Conservation (phyloP, 2,888 invertebrate genomes). For the Idaea dimidiata region DNA sequence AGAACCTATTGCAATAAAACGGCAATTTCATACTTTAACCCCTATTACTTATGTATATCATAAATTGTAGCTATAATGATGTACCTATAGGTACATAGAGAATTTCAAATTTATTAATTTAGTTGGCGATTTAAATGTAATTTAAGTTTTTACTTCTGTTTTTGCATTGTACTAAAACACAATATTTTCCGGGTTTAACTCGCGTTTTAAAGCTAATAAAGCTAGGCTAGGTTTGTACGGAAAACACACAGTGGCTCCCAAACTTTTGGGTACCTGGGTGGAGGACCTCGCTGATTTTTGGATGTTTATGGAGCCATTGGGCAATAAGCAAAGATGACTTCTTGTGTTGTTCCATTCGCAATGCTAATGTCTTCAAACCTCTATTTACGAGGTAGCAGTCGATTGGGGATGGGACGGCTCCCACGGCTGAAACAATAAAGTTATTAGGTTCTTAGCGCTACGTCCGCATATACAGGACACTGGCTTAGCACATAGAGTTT, state of each 20-base stretch:
- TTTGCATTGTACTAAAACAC: too few species aligned
- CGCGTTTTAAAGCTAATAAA: too few species aligned
- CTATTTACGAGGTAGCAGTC: constrained; percentile 97
- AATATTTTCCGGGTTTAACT: too few species aligned
- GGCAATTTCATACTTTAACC: background rate
- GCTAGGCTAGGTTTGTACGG: background rate
- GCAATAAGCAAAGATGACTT: constrained; percentile 89
- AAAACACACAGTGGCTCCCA: background rate
- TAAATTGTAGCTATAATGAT: too few species aligned
- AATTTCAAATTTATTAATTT: too few species aligned
- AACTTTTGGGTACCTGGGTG: constrained; percentile 85
- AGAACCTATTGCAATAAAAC: too few species aligned
- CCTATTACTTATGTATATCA: background rate
- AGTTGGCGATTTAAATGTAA: too few species aligned
- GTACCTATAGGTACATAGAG: too few species aligned
- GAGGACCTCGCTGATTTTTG: constrained; percentile 88
- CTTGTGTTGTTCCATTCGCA: constrained; percentile 95
- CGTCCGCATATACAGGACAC: too few species aligned
- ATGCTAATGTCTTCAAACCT: constrained; percentile 94
- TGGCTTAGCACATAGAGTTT: too few species aligned
- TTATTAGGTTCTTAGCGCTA: too few species aligned
- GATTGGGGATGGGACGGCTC: constrained; percentile 96
- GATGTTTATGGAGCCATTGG: constrained; percentile 89
- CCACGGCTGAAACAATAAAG: constrained; percentile 84
- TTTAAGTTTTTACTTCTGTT: too few species aligned